These are phyloP conservation scores for Hippocampus zosterae DNA, from an alignment of 2,113 vertebrate species.

Conservation along the genomic window DNA sequence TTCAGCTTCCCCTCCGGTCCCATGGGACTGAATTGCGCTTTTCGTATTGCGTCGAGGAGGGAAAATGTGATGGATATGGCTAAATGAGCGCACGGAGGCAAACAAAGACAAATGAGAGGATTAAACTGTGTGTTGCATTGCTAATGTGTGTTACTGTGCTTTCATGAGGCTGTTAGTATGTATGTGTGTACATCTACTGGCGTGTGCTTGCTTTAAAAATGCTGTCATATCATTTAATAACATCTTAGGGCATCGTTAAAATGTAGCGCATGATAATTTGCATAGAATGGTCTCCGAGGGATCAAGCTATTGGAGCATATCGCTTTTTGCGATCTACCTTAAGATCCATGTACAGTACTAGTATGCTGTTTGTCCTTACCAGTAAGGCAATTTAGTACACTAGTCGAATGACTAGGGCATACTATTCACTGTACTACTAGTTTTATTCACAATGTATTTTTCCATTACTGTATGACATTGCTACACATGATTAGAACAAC, in stretches of 20 bases:
- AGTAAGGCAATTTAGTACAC: no score
- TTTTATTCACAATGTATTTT: no score
- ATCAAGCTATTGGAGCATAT: neutral
- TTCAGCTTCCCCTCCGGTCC: conserved; percentile 10
- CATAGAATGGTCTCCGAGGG: conserved; percentile 28
- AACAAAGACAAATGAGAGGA: conserved; percentile 8
- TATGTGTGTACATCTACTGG: conserved; percentile 12
- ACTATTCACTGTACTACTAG: no score
- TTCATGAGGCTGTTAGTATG: conserved; percentile 20
- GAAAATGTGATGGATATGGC: conserved; percentile 11
- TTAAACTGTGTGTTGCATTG: conserved; percentile 1
- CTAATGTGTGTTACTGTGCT: conserved; percentile 12
- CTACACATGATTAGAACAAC: no score
- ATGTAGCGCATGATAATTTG: conserved; percentile 42
- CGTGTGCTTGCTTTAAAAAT: conserved; percentile 23
- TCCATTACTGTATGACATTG: no score
- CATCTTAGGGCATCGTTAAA: conserved; percentile 27
- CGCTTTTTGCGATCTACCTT: no score
- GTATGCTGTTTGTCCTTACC: no score
- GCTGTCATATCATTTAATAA: conserved; percentile 41
- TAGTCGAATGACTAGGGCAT: no score
- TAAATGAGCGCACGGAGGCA: conserved; percentile 16
- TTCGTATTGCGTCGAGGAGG: conserved; percentile 25
- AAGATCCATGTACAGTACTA: no score
- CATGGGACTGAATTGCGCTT: conserved; percentile 16